Base-by-base conservation (phyloP, 2,797 vertebrate species). In the Pristis pectinata region DNA sequence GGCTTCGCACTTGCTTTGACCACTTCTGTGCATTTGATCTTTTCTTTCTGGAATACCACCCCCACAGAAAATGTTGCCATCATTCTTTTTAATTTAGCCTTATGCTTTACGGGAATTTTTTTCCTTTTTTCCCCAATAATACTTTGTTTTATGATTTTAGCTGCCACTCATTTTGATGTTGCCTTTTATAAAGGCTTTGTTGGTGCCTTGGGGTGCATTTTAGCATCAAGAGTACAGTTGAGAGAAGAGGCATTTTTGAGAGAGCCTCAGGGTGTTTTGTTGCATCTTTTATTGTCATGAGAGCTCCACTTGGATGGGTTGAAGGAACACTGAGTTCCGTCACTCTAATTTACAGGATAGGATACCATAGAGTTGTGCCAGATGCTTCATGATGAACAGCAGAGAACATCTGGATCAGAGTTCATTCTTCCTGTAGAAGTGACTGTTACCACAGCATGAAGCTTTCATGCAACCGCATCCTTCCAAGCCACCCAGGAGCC, bases 391-490 rank as follows among this genome's bases (percentile, higher is more conserved):
- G n/a, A n/a, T 91, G 59, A 91, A 37, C n/a, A 91, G n/a, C 61
- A 67, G 19, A 24, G 87, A 91, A 41, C 87, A 91, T 91, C 61
- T 91, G 87, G 87, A 37, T 64, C 87, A 67, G n/a, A 91, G 61
- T 41, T 67, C 17, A 37, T 9, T 67, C 87, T 91, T 67, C 61
- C 87, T 37, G 9, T 87, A n/a, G 56, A 87, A 59, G 83, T 87
- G 83, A 87, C 5, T 34, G 59, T 91, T 67, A 91, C 61, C 87
- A 67, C n/a, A 91, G 61, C n/a, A 91, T 91, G n/a, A 67, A 91
- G 87, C 87, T 91, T 91, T 91, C 61, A 91, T 67, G 61, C 59
- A 91, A 91, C 87, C 87, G 87, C 87, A 91, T 91, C 87, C 87
- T 67, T 64, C 87, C 87, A 67, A 67, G 87, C 87, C 61, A 91